A percentile compares a stretch with the other conserved stretches of the same genome.
Conservation (phyloP, 2,888 invertebrate genomes). For the Meghimatium bilineatum region DNA sequence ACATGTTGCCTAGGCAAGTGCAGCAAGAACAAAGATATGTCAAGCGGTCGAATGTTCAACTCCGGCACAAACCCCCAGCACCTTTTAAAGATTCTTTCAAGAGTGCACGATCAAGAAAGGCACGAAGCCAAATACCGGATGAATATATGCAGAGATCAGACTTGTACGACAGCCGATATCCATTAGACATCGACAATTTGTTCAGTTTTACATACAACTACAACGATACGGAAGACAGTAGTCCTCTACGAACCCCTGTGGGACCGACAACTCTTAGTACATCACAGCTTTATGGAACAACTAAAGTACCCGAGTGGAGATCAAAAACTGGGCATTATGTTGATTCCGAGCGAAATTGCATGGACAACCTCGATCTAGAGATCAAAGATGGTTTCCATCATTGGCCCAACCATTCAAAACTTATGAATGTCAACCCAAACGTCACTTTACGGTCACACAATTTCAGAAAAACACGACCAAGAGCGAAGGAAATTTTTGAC, state of each 20-base stretch:
- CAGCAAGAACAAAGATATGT: conserved; percentile 52
- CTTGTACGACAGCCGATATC: conserved; percentile 42
- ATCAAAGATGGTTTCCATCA: conserved; percentile 27
- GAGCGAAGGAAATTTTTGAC: conserved; percentile 67
- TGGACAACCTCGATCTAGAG: conserved; percentile 53
- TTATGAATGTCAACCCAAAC: conserved; percentile 63
- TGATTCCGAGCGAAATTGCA: conserved; percentile 43
- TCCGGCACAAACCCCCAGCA: conserved; percentile 62
- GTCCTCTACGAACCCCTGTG: conserved; percentile 42
- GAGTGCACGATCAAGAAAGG: conserved; percentile 55
- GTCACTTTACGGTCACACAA: conserved; percentile 71
- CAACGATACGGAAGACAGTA: conserved; percentile 14
- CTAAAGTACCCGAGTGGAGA: conserved; percentile 41
- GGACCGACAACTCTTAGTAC: conserved; percentile 49
- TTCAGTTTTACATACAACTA: conserved; percentile 57
- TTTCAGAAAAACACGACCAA: conserved; percentile 58
- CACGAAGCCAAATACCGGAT: conserved; percentile 54
- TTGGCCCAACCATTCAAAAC: conserved; percentile 55
- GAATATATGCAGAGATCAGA: conserved; percentile 42
- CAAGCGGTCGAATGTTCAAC: conserved; percentile 54
- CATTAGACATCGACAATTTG: conserved; percentile 59
- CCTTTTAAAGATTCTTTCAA: conserved; percentile 57
- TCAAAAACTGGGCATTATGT: conserved; percentile 18
- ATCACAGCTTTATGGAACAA: conserved; percentile 50
- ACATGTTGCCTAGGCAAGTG: conserved; percentile 66